These are phyloP conservation scores for Megamerina dolium DNA, from an alignment of 2,888 invertebrate genomes.

Conservation along the genomic window DNA sequence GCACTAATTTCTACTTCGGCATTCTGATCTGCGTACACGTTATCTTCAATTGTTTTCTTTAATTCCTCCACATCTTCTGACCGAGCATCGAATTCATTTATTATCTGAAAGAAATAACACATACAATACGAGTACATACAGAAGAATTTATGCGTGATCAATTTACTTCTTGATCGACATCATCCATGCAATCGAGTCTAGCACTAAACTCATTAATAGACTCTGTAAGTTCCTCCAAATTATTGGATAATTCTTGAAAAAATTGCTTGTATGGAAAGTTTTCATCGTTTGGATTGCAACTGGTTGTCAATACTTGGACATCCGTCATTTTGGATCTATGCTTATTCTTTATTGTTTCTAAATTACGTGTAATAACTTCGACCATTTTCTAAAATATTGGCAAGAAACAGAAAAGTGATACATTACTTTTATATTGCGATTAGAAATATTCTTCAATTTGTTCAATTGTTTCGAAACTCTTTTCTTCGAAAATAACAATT, in stretches of 20 bases:
- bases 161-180: conserved; percentile 56
- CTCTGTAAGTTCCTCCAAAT: conserved; percentile 53
- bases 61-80: conserved; percentile 53
- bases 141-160: background rate
- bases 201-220: conserved; percentile 57
- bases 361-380: conserved; percentile 43
- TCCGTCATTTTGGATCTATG: conserved; percentile 53
- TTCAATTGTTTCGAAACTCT: too few species aligned
- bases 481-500: too few species aligned
- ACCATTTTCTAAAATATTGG: conserved; percentile 40
- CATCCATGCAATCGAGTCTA: conserved; percentile 58
- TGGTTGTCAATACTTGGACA: conserved; percentile 55
- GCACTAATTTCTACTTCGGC: conserved; percentile 51
- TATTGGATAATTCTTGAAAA: conserved; percentile 54
- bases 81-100: conserved; percentile 59
- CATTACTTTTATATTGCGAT: too few species aligned
- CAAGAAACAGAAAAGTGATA: too few species aligned
- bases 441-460: too few species aligned
- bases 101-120: conserved; percentile 47
- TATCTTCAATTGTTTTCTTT: conserved; percentile 50
- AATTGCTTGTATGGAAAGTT: conserved; percentile 54
- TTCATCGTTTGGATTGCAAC: conserved; percentile 54
- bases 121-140: background rate
- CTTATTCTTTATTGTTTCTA: conserved; percentile 44
- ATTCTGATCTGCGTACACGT: conserved; percentile 48